Conservation (phyloP, 64 coral and sea anemone species). For the Actinia equina region DNA sequence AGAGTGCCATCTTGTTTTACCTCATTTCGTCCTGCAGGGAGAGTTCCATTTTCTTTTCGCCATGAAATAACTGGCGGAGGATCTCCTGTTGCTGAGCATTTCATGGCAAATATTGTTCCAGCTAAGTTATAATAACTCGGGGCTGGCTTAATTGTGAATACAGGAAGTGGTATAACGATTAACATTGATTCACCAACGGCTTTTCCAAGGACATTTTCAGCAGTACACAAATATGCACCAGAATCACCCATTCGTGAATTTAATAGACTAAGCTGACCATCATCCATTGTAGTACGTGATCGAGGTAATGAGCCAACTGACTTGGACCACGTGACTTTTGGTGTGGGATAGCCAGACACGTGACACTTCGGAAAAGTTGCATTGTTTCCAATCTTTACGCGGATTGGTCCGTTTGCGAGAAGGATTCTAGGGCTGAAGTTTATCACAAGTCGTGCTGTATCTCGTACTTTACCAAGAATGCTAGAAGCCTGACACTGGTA, state of each 20-base stretch:
- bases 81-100: background rate
- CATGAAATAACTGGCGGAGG: constrained; percentile 23
- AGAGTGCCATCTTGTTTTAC: constrained; percentile 24
- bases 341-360: background rate
- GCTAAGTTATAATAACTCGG: background rate
- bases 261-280: background rate
- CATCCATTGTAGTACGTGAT: background rate
- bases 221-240: background rate
- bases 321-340: background rate
- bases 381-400: background rate
- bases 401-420: background rate
- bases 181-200: background rate
- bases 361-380: background rate
- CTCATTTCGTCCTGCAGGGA: background rate
- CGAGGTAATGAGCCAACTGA: background rate
- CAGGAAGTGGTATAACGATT: background rate
- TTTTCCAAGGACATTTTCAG: background rate
- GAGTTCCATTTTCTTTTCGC: constrained; percentile 8
- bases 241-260: background rate
- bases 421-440: background rate
- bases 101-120: background rate
- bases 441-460: background rate
- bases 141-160: background rate
- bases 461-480: background rate
- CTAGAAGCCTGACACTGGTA: background rate